phyloP scores from a whole-genome alignment of 2,888 invertebrate genomes.

The Cerastoderma edule region DNA sequence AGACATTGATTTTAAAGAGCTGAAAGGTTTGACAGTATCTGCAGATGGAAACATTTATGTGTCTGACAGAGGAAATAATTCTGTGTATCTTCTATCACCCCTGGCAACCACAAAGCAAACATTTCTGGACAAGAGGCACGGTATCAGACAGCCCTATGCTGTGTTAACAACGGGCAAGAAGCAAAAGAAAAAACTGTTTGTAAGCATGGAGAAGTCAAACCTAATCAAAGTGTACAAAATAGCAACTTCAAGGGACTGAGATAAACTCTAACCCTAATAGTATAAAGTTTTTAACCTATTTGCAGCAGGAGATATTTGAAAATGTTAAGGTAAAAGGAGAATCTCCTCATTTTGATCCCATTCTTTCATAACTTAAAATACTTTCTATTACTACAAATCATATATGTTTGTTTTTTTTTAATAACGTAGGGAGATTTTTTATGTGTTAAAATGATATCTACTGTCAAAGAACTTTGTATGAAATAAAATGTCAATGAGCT shows the following conservation, averaged over 20 bases:
- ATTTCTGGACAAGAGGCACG: slow-evolving; percentile 2
- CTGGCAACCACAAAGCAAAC: not conserved
- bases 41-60: slow-evolving; percentile 1
- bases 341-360: not conserved
- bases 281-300: too few relatives aligned
- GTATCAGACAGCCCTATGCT: not conserved
- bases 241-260: too few relatives aligned
- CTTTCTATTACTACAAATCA: not conserved
- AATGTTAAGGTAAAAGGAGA: slow-evolving; percentile 4
- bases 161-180: not conserved
- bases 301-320: too few relatives aligned
- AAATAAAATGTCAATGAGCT: too few relatives aligned
- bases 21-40: slow-evolving; percentile 4
- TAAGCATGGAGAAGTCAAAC: not conserved
- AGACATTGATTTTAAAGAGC: slow-evolving; percentile 5
- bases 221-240: slow-evolving; percentile 15
- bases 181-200: slow-evolving; percentile 11
- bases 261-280: too few relatives aligned
- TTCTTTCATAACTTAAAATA: not conserved
- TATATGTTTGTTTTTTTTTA: not conserved
- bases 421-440: not conserved
- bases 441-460: not conserved
- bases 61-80: not conserved
- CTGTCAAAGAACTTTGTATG: too few relatives aligned
- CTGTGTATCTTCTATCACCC: not conserved